These are phyloP conservation scores for Adelosebastes latens DNA, from an alignment of 2,797 vertebrate genomes.

Conservation along the genomic window DNA sequence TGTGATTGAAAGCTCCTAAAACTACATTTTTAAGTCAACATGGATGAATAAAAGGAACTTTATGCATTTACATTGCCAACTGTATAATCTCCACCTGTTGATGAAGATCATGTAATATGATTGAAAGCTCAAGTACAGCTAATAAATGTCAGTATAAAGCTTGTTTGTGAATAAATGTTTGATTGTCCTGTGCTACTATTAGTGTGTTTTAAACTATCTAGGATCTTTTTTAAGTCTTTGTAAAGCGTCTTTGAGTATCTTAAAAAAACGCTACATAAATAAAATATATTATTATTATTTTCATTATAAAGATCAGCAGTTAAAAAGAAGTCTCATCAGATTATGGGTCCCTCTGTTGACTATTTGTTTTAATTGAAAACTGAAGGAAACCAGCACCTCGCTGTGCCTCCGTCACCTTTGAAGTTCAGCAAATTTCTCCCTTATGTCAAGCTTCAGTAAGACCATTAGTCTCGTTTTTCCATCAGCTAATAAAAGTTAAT, in stretches of 20 bases:
- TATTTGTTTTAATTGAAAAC: conserved; percentile 26
- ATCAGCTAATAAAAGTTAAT: conserved; percentile 56
- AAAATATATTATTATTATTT: not conserved
- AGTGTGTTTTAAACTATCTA: not conserved
- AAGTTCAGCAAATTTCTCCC: conserved; percentile 5
- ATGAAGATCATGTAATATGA: not conserved
- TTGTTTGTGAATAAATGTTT: not conserved
- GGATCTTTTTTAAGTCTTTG: not conserved
- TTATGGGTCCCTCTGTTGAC: conserved; percentile 13
- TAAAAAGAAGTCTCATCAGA: not conserved
- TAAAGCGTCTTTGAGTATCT: not conserved
- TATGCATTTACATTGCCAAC: not conserved
- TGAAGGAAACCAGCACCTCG: not conserved
- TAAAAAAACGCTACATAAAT: not conserved
- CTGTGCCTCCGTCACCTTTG: conserved; percentile 13
- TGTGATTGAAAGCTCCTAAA: not conserved
- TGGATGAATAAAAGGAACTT: not conserved
- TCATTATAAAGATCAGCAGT: not conserved
- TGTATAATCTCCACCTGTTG: not conserved
- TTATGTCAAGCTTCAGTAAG: conserved; percentile 10
- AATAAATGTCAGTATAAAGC: not conserved
- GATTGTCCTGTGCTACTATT: not conserved
- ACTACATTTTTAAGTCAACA: not conserved
- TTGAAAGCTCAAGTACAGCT: not conserved
- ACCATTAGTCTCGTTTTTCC: conserved; percentile 64